phyloP scores from a whole-genome alignment of 2,113 vertebrate species.

The Butorides virescens region DNA sequence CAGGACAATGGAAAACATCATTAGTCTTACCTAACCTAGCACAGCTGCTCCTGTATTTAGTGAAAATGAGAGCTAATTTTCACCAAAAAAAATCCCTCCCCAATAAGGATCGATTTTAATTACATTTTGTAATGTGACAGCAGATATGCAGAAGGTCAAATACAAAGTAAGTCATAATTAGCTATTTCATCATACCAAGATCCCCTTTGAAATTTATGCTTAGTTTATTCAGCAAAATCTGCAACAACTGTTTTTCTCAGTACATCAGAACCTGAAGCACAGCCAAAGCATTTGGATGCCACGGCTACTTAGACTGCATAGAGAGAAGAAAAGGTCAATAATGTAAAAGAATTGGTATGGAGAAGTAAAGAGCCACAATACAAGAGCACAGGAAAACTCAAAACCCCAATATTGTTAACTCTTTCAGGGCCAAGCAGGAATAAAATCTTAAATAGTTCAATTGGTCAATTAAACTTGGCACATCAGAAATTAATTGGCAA shows the following conservation, averaged over 20 bases:
- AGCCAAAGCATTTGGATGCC: not conserved
- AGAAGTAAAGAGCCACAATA: not conserved
- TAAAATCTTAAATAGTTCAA: not conserved
- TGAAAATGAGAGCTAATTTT: conserved; percentile 51
- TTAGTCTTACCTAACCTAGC: not conserved
- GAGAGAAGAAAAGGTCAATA: not conserved
- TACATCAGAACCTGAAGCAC: not conserved
- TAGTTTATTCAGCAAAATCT: not conserved
- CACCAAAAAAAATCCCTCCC: not conserved
- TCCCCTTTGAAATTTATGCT: conserved; percentile 36
- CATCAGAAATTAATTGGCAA: not conserved
- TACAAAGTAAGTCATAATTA: conserved; percentile 66
- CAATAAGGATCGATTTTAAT: conserved; percentile 62
- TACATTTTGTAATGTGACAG: conserved; percentile 14
- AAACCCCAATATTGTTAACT: rapidly evolving
- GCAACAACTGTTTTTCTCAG: not conserved
- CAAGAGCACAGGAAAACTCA: not conserved
- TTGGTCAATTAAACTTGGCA: not conserved
- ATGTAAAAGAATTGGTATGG: not conserved
- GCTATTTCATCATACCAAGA: conserved; percentile 39
- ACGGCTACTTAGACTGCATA: not conserved
- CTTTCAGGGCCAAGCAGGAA: not conserved
- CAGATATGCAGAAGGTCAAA: conserved; percentile 66
- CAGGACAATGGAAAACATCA: not conserved
- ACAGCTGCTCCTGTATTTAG: not conserved